Base-by-base conservation (phyloP, 2,113 vertebrate species). In the Pelodiscus sinensis region DNA sequence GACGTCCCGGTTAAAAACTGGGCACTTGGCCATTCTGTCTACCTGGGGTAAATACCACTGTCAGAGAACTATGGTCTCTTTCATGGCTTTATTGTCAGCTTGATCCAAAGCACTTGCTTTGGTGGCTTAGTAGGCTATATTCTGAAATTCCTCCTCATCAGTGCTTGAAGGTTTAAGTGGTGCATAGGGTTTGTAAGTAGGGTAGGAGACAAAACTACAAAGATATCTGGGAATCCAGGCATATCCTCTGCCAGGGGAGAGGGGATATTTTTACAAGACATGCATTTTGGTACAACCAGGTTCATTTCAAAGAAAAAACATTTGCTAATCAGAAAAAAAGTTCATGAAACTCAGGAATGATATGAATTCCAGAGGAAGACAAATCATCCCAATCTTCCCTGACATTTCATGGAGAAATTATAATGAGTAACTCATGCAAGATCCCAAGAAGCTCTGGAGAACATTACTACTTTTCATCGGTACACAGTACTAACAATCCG, bases 101-200 rank as follows among this genome's bases (percentile, higher is more conserved):
- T 87, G 81, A 79, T 85, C 77, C 55, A 18, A 89, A 90, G 81
- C 79, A 92, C 81, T 89, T 85, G 57, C 58, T 84, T 44, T 85
- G 87, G 35, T 68, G 16, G 65, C 31, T 18, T 68, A 68, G 18
- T 68, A 68, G 62, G 31, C 62, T n/a, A 68, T 29, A n/a, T n/a
- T 68, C 62, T 77, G 77, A 35, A 92, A 44, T 90, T 92, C 89
- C 81, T 81, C 56, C 77, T 84, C 90, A 56, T 57, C 0, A 1
- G 16, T 25, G 65, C 60, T 84, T 86, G 57, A 81, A 84, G 29
- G 38, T 31, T 65, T 31, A 31, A 68, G 31, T 68, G 21, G 6
- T 25, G 12, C 71, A 75, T 75, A 44, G n/a, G 22, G 12, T 11
- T 75, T 44, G 21, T 75, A 44, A 75, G 21, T 24, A 75, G 71